Evolutionary conservation across 2,888 invertebrate species (phyloP).

Genomic region (Sepiola atlantica): DNA sequence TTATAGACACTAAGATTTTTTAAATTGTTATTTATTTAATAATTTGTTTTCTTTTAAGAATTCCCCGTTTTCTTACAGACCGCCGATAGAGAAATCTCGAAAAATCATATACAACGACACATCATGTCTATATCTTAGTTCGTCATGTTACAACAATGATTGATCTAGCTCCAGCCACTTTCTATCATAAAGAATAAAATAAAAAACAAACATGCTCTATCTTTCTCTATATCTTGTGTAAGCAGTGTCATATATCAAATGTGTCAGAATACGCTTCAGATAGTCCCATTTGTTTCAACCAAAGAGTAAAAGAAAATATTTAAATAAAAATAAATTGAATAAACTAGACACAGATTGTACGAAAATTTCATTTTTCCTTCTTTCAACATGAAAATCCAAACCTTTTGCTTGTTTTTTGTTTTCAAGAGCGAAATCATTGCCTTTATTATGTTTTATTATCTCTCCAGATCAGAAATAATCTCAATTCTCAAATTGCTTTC

Average conservation of each 20-base stretch:
- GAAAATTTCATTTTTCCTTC: neutral
- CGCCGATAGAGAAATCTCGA: neutral
- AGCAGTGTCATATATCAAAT: neutral
- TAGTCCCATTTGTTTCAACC: neutral
- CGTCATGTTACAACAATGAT: conserved; percentile 24
- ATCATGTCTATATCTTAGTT: conserved; percentile 8
- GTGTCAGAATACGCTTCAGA: neutral
- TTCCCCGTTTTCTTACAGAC: neutral
- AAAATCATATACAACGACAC: neutral
- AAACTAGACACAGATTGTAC: neutral
- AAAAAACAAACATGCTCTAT: neutral
- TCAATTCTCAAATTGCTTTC: conserved; percentile 24
- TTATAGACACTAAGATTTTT: neutral
- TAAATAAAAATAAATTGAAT: neutral
- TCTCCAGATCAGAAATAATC: conserved; percentile 10
- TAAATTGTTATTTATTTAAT: neutral
- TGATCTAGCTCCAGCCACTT: conserved; percentile 4
- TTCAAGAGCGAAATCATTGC: neutral
- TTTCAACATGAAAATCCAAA: neutral
- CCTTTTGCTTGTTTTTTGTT: neutral
- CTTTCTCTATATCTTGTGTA: neutral
- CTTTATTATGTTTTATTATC: neutral
- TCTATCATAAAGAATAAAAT: neutral
- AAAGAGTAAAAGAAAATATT: neutral
- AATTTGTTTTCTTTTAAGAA: neutral